Conservation (phyloP, 2,113 vertebrate species). For the Montifringilla adamsi region DNA sequence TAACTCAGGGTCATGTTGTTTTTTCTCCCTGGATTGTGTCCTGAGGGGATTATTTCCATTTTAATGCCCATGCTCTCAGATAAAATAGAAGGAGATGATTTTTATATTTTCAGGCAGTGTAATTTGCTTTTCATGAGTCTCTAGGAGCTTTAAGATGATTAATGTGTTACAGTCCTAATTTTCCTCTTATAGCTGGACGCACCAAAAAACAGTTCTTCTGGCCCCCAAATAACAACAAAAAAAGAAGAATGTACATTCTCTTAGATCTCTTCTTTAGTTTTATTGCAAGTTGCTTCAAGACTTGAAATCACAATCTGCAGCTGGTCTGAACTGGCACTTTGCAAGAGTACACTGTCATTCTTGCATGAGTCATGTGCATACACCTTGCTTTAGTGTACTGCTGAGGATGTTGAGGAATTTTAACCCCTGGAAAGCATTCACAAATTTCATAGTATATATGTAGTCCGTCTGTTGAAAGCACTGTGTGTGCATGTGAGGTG, state of each 20-base stretch:
- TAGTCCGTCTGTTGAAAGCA: not conserved
- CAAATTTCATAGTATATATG: not conserved
- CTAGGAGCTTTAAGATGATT: not conserved
- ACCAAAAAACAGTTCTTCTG: not conserved
- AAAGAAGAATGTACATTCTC: fast-evolving
- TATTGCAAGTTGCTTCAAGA: not conserved
- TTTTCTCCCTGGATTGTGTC: not conserved
- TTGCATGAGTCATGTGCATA: not conserved
- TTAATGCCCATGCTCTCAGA: not conserved
- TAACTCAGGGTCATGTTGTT: not conserved
- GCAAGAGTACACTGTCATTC: not conserved
- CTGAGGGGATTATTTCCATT: constrained; percentile 44
- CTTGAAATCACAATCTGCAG: not conserved
- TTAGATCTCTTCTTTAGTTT: not conserved
- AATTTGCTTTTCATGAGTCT: not conserved
- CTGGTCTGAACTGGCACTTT: not conserved
- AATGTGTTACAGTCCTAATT: not conserved
- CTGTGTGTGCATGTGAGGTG: not conserved
- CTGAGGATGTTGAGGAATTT: not conserved
- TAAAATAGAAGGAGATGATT: not conserved
- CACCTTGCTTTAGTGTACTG: not conserved
- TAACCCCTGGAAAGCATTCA: not conserved
- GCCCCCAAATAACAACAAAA: not conserved
- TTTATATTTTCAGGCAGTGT: constrained; percentile 19
- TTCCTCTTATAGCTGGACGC: not conserved